Percentiles rank a stretch among this genome's conserved stretches.
Evolutionary conservation across 2,113 vertebrate genomes (phyloP).

Genomic region (Aspiorhynchus laticeps): DNA sequence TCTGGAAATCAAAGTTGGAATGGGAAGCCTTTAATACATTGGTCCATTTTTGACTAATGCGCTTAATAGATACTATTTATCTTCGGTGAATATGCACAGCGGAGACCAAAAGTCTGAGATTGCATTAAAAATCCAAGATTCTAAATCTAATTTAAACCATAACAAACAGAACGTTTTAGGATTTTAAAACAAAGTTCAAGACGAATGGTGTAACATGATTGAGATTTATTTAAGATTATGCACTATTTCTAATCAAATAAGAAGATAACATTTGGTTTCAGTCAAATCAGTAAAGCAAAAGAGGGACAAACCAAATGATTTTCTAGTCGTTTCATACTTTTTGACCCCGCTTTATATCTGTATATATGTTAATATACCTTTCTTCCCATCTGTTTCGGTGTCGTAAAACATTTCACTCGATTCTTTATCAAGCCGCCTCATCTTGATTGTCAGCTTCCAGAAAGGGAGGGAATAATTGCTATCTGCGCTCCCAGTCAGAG

Average conservation of each 20-base stretch:
- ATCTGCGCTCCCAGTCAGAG: slow-evolving; percentile 38
- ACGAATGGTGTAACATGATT: not conserved
- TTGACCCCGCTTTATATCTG: not conserved
- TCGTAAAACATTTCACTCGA: slow-evolving; percentile 13
- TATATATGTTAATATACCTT: slow-evolving; percentile 11
- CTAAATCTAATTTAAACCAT: not conserved
- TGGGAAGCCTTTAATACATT: not conserved
- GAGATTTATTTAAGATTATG: not conserved
- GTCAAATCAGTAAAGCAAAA: not conserved
- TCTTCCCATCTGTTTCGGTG: not conserved
- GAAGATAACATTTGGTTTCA: not conserved
- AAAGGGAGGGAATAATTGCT: slow-evolving; percentile 47
- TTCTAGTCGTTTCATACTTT: not conserved
- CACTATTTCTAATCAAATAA: not conserved
- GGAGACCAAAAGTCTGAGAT: not conserved
- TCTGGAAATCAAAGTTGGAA: not conserved
- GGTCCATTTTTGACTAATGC: not conserved
- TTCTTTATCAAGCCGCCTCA: slow-evolving; percentile 37
- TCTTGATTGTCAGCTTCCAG: slow-evolving; percentile 51
- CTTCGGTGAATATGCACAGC: not conserved
- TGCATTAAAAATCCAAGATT: not conserved
- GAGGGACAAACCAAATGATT: not conserved
- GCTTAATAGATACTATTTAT: not conserved
- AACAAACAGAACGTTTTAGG: not conserved
- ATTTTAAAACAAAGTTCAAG: not conserved